Evolutionary conservation across 2,113 vertebrate genomes (phyloP), one percentile per base, ranked within the genome.

Genomic region (Urocynchramus pylzowi): DNA sequence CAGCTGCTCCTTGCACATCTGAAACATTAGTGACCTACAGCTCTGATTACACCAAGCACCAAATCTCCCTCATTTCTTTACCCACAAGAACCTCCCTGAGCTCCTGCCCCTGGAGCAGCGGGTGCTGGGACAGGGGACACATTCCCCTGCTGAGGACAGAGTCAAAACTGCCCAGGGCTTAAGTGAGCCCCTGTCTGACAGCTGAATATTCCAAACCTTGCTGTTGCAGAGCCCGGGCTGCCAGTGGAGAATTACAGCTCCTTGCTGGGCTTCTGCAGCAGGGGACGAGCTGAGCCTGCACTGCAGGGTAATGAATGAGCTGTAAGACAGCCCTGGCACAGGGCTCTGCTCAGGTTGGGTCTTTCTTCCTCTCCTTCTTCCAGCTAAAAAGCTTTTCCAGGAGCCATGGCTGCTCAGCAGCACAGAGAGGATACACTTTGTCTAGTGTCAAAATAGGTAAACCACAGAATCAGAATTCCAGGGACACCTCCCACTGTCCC

Each of bases 91-190:
- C 2, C 31, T 33, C 39, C 14, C 57, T 2, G 0, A 10, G 2
- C 37, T 31, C 35, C 54, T 8, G 3, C 3, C 52, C 3, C 0
- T 0, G 9, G 42, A 14, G 30, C 47, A 13, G 17, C 0, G 1
- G 37, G 0, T 6, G 35, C 24, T 2, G 28, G 37, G 31, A 22
- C 35, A 21, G 30, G 18, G 28, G 7, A 8, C 26, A 31, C 7
- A 15, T 37, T 5, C 31, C 44, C 30, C 44, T 42, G 12, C 67
- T 3, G 2, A 63, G 31, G 1, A 28, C 65, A 24, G 12, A 54
- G 49, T 9, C 39, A n/a, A 11, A 75, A 24, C 39, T 30, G 50
- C 1, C 39, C 47, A 59, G 68, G 22, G 21, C 37, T 80, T 0
- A 7, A 53, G 35, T 24, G 74, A 64, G 6, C 42, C 2, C 1